Percentiles rank a stretch among this genome's conserved stretches.
Evolutionary conservation across 1,140 invertebrate genomes (phyloP).

Genomic region (Cylas formicarius): DNA sequence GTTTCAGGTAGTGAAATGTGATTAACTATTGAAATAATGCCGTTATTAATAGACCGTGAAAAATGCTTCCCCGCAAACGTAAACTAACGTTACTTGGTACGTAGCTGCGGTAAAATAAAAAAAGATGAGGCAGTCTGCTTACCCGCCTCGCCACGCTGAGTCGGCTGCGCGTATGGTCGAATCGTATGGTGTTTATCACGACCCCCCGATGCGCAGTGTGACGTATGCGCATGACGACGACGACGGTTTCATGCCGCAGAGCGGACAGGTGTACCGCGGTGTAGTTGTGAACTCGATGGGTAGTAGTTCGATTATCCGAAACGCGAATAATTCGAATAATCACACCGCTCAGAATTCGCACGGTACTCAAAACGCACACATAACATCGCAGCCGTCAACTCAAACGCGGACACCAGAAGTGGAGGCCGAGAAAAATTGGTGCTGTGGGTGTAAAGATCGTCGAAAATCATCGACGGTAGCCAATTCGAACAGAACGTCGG

Average conservation of each 20-base stretch:
- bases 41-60: background rate
- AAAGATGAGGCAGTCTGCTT: conserved; percentile 19
- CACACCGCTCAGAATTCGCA: conserved; percentile 9
- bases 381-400: conserved; percentile 10
- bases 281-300: conserved; percentile 48
- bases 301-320: conserved; percentile 42
- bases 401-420: conserved; percentile 5
- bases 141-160: conserved; percentile 16
- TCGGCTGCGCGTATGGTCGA: conserved; percentile 30
- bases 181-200: conserved; percentile 49
- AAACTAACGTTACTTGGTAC: conserved; percentile 11
- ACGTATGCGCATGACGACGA: conserved; percentile 39
- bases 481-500: conserved; percentile 21
- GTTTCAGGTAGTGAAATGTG: background rate
- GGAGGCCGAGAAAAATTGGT: conserved; percentile 3
- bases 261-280: conserved; percentile 44
- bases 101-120: conserved; percentile 10
- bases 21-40: conserved; percentile 1
- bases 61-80: conserved; percentile 12
- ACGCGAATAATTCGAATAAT: conserved; percentile 14
- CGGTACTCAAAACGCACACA: conserved; percentile 14
- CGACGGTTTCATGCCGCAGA: conserved; percentile 42
- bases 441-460: conserved; percentile 6
- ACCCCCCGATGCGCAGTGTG: conserved; percentile 21
- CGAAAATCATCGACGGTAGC: conserved; percentile 1